A percentile compares a stretch with the other conserved stretches of the same genome.
Conservation (phyloP, 2,113 vertebrate genomes). For the Microcebus murinus region DNA sequence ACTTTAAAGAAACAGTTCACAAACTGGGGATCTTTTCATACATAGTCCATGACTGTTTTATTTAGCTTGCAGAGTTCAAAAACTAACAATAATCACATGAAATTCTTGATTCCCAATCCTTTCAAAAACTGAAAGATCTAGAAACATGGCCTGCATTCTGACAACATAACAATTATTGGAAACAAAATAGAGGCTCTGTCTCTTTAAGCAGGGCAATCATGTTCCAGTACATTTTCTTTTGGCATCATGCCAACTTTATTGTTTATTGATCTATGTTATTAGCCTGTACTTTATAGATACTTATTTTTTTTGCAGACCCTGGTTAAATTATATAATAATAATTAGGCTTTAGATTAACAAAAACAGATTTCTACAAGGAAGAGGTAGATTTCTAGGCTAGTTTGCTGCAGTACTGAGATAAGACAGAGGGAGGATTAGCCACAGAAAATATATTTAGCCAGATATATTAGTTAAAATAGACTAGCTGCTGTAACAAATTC, state of each 20-base stretch:
- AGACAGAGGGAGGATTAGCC: not conserved
- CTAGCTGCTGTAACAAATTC: not conserved
- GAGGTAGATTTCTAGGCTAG: not conserved
- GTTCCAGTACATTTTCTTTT: not conserved
- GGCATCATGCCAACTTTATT: not conserved
- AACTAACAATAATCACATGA: not conserved
- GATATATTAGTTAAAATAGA: not conserved
- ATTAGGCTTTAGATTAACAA: not conserved
- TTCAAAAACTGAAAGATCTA: not conserved
- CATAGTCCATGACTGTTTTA: not conserved
- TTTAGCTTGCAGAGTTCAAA: not conserved
- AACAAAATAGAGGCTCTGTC: not conserved
- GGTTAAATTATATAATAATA: not conserved
- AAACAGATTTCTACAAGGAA: not conserved
- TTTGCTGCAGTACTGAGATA: not conserved
- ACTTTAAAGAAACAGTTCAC: not conserved
- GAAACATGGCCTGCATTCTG: not conserved
- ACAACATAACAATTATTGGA: not conserved
- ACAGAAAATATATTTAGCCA: not conserved
- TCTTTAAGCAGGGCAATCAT: not conserved
- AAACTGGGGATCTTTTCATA: not conserved
- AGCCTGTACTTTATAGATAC: not conserved
- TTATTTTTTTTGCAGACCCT: not conserved
- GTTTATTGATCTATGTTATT: not conserved
- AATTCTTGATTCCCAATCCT: not conserved